Base-by-base conservation (phyloP, 2,797 vertebrate species). In the Enteromius unitaeniatus region DNA sequence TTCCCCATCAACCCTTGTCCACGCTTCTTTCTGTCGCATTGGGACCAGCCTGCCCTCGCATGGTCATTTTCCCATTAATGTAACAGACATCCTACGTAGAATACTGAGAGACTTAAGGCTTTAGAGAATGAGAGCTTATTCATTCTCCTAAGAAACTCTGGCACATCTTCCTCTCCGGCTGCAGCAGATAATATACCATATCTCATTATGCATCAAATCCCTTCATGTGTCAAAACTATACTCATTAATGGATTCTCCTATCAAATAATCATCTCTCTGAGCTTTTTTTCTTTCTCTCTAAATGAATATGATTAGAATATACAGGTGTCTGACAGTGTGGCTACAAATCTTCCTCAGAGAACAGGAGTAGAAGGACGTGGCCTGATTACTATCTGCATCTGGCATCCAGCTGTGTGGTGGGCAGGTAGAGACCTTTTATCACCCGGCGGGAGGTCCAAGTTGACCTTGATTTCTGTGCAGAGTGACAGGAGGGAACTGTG, bases 391-490 rank as follows among this genome's bases (percentile, higher is more conserved):
- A 84, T 81, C 78, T 51, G 40, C 42, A 47, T 72, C 74, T 80
- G 64, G 49, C 60, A 62, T 84, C 74, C 84, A 67, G 73, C 81
- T 51, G 82, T 81, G 86, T 55, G 75, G 81, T 81, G 83, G 76
- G 82, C 84, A 88, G 86, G 85, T 86, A 86, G 77, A 77, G 58
- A 81, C 77, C 81, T 86, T 86, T 87, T 85, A 85, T 89, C 88
- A 88, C 78, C 79, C 85, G 14, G 69, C 53, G 42, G 82, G 89
- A 84, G 79, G 87, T 78, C 80, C 37, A 77, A 45, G 55, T 81
- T 88, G 86, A 87, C 90, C 86, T 91, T 87, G 88, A 88, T 86
- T 89, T 86, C 76, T 79, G 49, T 74, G 62, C 51, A 45, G 62
- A 79, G 76, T 79, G 53, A 81, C 80, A 64, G 74, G 64, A 80